A percentile compares a stretch with the other conserved stretches of the same genome.
phyloP scores from a whole-genome alignment of 2,888 invertebrate species.

The Aphodius granarius region DNA sequence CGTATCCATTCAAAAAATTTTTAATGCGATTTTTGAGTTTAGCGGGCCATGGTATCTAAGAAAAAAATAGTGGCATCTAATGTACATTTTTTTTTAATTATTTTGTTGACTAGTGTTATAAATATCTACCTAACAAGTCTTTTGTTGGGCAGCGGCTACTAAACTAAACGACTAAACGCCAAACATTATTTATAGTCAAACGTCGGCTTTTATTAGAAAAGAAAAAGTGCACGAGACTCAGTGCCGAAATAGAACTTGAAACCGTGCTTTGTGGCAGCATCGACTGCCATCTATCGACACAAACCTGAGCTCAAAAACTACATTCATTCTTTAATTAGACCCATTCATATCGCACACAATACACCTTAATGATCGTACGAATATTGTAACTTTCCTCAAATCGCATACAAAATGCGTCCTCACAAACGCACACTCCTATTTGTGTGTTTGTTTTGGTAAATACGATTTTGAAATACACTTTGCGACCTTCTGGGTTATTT shows the following conservation, averaged over 20 bases:
- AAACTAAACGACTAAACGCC: not conserved
- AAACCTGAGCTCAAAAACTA: not conserved
- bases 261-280: not conserved
- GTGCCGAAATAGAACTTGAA: not conserved
- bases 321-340: not conserved
- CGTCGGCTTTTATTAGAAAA: not conserved
- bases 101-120: not conserved
- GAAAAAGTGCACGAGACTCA: not conserved
- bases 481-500: not conserved
- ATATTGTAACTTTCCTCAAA: no score
- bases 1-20: no score
- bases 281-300: not conserved
- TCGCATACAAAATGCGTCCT: not conserved
- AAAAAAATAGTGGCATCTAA: no score
- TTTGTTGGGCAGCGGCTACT: not conserved
- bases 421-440: not conserved
- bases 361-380: no score
- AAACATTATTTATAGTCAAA: not conserved
- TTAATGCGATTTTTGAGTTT: no score
- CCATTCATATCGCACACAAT: not conserved
- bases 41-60: no score
- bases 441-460: not conserved
- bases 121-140: not conserved
- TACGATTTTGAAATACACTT: not conserved
- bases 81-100: no score